Conservation (phyloP, 2,113 vertebrate genomes). For the Embiotoca jacksoni region DNA sequence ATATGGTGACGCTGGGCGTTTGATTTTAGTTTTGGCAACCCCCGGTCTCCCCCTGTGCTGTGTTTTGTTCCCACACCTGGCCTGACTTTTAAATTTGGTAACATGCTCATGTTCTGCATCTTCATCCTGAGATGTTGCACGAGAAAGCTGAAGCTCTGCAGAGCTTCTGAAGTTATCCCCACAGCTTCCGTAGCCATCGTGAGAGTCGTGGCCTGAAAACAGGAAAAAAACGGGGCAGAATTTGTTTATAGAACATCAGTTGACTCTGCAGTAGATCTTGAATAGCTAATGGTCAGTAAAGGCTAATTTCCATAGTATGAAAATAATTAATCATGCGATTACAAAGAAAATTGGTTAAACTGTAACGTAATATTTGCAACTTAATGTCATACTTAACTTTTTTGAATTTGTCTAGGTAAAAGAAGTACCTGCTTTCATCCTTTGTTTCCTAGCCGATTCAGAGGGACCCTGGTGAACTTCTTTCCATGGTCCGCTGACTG, state of each 20-base stretch:
- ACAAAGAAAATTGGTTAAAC: no score
- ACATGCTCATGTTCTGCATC: constrained; percentile 33
- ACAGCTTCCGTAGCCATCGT: constrained; percentile 17
- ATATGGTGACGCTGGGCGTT: constrained; percentile 68
- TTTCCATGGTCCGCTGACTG: constrained; percentile 49
- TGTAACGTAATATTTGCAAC: no score
- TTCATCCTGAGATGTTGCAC: constrained; percentile 50
- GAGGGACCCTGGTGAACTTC: constrained; percentile 52
- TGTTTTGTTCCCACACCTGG: constrained; percentile 54
- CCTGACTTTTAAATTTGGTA: constrained; percentile 37
- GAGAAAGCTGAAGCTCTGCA: constrained; percentile 42
- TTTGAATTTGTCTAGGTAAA: not conserved
- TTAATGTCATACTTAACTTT: no score
- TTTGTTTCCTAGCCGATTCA: constrained; percentile 59
- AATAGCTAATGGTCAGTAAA: no score
- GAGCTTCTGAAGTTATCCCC: constrained; percentile 38
- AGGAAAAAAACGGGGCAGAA: constrained; percentile 7
- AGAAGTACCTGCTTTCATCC: constrained; percentile 62
- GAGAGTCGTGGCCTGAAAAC: constrained; percentile 49
- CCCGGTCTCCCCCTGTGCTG: constrained; percentile 49
- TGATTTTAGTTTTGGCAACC: constrained; percentile 61
- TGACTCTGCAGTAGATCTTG: not conserved
- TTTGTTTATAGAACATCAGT: not conserved
- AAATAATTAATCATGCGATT: no score
- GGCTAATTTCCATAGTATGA: no score